These are phyloP conservation scores for Epizoanthus scotinus DNA, from an alignment of 92 coral and sea anemone genomes.

Conservation along the genomic window DNA sequence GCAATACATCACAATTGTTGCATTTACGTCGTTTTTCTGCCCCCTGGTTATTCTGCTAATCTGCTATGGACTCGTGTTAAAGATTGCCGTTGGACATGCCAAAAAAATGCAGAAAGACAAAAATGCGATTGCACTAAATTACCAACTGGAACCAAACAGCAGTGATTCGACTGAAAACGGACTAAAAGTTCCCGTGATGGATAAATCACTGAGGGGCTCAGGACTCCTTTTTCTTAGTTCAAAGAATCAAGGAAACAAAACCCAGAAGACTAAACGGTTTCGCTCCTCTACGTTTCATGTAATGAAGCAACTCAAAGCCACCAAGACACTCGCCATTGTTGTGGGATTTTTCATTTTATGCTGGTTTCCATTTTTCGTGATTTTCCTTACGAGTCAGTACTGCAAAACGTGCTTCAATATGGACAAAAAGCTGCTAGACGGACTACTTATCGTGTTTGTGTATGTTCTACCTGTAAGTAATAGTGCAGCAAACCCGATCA, in stretches of 20 bases:
- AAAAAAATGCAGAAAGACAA: constrained; percentile 77
- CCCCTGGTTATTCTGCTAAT: constrained; percentile 80
- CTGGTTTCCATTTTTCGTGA: constrained; percentile 96
- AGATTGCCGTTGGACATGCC: constrained; percentile 90
- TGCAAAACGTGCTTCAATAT: constrained; percentile 67
- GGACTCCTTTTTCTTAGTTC: neutral
- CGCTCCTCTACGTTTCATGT: constrained; percentile 70
- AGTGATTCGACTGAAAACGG: constrained; percentile 59
- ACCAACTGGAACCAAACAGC: constrained; percentile 61
- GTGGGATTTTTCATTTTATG: constrained; percentile 89
- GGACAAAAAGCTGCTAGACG: constrained; percentile 24
- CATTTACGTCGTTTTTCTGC: constrained; percentile 80
- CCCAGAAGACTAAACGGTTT: constrained; percentile 35
- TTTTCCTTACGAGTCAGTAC: constrained; percentile 83
- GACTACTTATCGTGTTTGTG: constrained; percentile 65
- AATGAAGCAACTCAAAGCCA: constrained; percentile 92
- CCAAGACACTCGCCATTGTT: constrained; percentile 92
- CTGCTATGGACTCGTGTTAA: constrained; percentile 85
- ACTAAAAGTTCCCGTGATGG: constrained; percentile 13
- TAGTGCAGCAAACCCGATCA: constrained; percentile 96
- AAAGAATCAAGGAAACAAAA: neutral
- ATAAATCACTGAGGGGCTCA: constrained; percentile 14
- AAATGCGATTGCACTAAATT: constrained; percentile 78
- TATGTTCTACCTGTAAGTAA: constrained; percentile 85
- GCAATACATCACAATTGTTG: constrained; percentile 79